Conservation (phyloP, 37 sponge, comb jelly and placozoan genomes). For the Bolinopsis microptera region DNA sequence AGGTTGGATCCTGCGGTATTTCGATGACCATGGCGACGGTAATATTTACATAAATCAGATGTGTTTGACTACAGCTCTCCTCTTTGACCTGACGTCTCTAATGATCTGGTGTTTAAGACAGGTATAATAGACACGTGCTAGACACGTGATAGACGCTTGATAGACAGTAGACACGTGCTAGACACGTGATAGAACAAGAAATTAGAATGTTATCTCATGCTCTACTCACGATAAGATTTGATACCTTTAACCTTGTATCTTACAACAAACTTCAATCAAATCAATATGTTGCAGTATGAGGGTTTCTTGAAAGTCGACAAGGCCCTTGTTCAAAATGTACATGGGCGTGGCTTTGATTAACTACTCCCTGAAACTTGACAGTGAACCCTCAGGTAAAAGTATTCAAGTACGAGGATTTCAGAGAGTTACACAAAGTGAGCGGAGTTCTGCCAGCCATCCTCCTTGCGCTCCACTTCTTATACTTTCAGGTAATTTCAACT, state of each 20-base stretch:
- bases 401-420: conserved; percentile 30
- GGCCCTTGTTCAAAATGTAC: no score
- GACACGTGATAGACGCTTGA: no score
- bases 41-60: conserved; percentile 1
- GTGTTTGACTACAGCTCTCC: neutral
- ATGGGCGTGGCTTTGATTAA: no score
- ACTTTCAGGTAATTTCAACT: conserved; percentile 33
- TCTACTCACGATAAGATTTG: neutral
- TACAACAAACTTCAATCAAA: no score
- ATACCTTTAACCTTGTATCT: no score
- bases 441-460: neutral
- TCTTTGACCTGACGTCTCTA: conserved; percentile 17
- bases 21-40: neutral
- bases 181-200: neutral
- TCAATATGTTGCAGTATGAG: no score
- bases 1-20: conserved; percentile 14
- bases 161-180: no score
- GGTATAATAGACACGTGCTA: no score
- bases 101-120: neutral
- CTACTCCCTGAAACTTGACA: no score
- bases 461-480: neutral
- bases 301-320: no score
- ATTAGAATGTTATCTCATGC: neutral
- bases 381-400: neutral
- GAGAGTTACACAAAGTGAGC: neutral